Conservation (phyloP, 2,797 vertebrate species). For the Scleropages formosus region DNA sequence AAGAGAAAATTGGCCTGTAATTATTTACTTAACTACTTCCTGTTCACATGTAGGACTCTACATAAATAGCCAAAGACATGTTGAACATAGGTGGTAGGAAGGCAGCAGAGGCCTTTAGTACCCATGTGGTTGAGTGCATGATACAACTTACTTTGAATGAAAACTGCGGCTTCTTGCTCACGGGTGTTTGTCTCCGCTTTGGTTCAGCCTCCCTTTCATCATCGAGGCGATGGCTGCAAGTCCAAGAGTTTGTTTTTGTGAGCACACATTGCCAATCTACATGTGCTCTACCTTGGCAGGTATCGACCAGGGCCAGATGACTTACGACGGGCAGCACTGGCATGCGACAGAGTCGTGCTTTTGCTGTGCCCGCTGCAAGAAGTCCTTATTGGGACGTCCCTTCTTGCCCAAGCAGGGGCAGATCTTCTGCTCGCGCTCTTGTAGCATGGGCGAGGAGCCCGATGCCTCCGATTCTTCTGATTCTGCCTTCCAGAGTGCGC, state of each 20-base stretch:
- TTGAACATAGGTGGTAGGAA: constrained; percentile 62
- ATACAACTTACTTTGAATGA: too few relatives aligned
- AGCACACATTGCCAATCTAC: not conserved
- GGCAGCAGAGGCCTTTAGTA: constrained; percentile 39
- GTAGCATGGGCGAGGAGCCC: constrained; percentile 88
- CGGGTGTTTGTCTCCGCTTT: too few relatives aligned
- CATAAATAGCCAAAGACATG: constrained; percentile 60
- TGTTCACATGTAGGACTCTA: constrained; percentile 57
- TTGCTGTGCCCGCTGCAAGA: constrained; percentile 94
- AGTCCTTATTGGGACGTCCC: constrained; percentile 90
- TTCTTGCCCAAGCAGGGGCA: constrained; percentile 97
- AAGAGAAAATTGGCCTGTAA: constrained; percentile 58
- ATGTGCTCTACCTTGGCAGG: constrained; percentile 60
- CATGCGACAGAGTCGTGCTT: constrained; percentile 95
- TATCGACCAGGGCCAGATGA: constrained; percentile 99
- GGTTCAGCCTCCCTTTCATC: too few relatives aligned
- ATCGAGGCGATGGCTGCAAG: too few relatives aligned
- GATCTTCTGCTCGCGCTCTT: constrained; percentile 95
- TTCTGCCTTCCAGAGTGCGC: constrained; percentile 91
- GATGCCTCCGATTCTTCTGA: constrained; percentile 93
- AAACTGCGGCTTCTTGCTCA: too few relatives aligned
- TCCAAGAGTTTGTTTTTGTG: too few relatives aligned
- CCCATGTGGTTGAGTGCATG: too few relatives aligned
- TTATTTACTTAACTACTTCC: constrained; percentile 62
- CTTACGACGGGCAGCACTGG: constrained; percentile 97